phyloP scores from a whole-genome alignment of 2,113 vertebrate genomes.

The Labeo catla region DNA sequence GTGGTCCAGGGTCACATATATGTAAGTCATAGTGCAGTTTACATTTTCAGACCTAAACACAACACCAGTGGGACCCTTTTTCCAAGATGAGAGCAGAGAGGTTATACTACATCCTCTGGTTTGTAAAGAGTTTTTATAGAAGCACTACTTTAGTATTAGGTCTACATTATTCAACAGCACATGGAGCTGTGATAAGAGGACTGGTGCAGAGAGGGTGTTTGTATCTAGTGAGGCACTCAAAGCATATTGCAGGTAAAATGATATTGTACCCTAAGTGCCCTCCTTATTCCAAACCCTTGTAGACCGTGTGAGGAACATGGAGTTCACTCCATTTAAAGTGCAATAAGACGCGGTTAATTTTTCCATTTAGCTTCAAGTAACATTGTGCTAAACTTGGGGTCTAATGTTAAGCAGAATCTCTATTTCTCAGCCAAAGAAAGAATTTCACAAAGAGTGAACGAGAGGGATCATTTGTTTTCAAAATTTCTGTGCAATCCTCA shows the following conservation, averaged over 20 bases:
- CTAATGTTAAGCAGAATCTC: background rate
- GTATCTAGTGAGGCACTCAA: background rate
- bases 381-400: background rate
- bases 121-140: background rate
- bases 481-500: background rate
- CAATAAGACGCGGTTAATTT: background rate
- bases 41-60: background rate
- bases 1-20: too few relatives aligned
- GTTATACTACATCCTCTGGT: background rate
- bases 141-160: background rate
- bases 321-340: background rate
- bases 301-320: background rate
- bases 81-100: background rate
- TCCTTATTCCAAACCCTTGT: background rate
- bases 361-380: background rate
- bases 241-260: background rate
- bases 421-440: background rate
- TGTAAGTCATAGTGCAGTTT: background rate
- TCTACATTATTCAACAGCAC: slow-evolving; percentile 3
- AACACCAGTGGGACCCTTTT: background rate
- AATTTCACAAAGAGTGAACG: background rate
- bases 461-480: background rate
- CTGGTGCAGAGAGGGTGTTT: background rate
- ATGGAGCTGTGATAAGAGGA: background rate
- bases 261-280: background rate